Conservation (phyloP, 2,113 vertebrate species). For the Gavialis gangeticus region DNA sequence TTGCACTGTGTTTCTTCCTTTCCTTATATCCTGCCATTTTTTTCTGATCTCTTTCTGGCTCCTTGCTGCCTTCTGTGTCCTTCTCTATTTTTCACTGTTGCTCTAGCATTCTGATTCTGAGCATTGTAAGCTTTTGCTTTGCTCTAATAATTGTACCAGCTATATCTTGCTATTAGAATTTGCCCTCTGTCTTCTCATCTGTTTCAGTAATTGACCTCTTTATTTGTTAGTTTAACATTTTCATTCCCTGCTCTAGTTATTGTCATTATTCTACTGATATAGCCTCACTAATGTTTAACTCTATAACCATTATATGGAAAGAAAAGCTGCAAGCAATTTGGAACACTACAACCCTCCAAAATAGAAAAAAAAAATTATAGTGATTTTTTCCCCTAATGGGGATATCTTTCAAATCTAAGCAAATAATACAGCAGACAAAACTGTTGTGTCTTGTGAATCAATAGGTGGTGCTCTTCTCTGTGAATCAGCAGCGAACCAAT, state of each 20-base stretch:
- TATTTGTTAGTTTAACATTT: conserved; percentile 65
- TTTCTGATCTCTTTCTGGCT: conserved; percentile 7
- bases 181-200: conserved; percentile 52
- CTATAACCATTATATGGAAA: conserved; percentile 48
- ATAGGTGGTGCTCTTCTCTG: conserved; percentile 28
- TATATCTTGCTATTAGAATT: conserved; percentile 53
- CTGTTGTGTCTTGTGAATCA: background rate
- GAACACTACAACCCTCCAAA: conserved; percentile 48
- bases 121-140: conserved; percentile 33
- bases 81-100: background rate
- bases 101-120: conserved; percentile 42
- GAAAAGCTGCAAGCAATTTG: conserved; percentile 59
- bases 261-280: conserved; percentile 59
- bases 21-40: background rate
- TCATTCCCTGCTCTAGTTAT: conserved; percentile 54
- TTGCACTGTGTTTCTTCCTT: background rate
- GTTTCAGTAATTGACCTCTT: conserved; percentile 60
- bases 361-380: conserved; percentile 46
- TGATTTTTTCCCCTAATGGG: background rate
- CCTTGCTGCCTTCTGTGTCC: background rate
- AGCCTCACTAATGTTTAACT: conserved; percentile 52
- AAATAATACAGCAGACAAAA: conserved; percentile 37
- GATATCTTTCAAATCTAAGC: conserved; percentile 54
- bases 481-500: conserved; percentile 6
- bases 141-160: conserved; percentile 35